These are phyloP conservation scores for Mechanitis mazaeus DNA, from an alignment of 2,888 invertebrate genomes.

Conservation along the genomic window DNA sequence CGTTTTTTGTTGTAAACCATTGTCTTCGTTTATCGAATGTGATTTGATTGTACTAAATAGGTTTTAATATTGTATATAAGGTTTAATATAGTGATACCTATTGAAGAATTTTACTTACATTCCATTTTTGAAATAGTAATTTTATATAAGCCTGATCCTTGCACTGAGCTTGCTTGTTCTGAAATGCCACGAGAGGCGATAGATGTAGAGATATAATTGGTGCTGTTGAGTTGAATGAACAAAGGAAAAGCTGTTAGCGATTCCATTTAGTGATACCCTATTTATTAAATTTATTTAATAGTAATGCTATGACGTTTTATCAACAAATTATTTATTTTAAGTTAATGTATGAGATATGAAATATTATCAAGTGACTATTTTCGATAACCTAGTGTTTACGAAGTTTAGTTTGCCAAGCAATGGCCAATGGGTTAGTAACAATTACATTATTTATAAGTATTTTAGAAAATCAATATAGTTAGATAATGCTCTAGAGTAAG, in stretches of 20 bases:
- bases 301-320: not conserved
- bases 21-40: too few species aligned
- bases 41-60: too few species aligned
- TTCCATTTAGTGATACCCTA: not conserved
- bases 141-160: too few species aligned
- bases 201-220: not conserved
- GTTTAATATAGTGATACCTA: too few species aligned
- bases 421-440: not conserved
- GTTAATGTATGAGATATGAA: too few species aligned
- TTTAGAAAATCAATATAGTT: not conserved
- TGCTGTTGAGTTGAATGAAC: not conserved
- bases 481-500: not conserved
- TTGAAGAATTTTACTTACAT: too few species aligned
- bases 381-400: not conserved
- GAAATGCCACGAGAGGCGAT: too few species aligned
- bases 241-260: not conserved
- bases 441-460: slow-evolving; percentile 1
- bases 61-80: too few species aligned
- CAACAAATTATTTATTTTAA: too few species aligned
- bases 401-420: not conserved
- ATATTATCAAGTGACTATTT: not conserved
- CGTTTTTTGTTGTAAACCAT: too few species aligned
- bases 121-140: too few species aligned
- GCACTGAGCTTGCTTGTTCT: too few species aligned
- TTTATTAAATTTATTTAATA: not conserved